phyloP scores from a whole-genome alignment of 2,797 vertebrate species.

The Coccyzus lansbergi region DNA sequence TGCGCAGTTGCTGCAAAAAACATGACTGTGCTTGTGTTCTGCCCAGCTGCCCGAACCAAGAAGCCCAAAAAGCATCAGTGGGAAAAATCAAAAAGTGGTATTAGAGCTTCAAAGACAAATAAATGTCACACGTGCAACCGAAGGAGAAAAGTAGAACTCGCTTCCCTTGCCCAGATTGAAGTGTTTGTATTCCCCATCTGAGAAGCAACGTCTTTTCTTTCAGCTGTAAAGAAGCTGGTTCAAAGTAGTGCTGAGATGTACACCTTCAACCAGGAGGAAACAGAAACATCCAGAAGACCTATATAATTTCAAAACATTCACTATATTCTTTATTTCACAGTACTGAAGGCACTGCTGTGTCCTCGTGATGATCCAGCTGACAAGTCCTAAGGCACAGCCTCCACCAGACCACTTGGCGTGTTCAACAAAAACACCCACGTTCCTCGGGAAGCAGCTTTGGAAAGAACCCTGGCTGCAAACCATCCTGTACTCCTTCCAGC shows the following conservation, averaged over 20 bases:
- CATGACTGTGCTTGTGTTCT: background rate
- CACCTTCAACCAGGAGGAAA: background rate
- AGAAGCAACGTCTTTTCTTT: background rate
- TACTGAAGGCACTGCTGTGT: background rate
- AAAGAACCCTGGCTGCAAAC: background rate
- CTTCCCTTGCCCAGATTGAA: background rate
- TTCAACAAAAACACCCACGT: accelerated
- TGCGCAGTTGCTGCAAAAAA: background rate
- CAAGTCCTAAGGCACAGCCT: background rate
- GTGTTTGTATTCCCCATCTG: background rate
- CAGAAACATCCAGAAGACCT: background rate
- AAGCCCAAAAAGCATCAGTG: background rate
- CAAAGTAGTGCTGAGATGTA: background rate
- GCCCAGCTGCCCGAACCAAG: background rate
- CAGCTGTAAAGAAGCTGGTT: background rate
- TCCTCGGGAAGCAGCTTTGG: background rate
- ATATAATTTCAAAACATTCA: background rate
- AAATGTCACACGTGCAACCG: background rate
- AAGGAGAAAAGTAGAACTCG: accelerated
- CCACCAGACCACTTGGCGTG: accelerated
- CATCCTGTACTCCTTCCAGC: background rate
- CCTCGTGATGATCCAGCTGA: background rate
- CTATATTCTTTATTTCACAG: background rate
- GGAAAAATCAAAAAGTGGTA: background rate
- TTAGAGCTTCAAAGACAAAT: background rate